Evolutionary conservation across 2,888 invertebrate species (phyloP).

Genomic region (Drosophila limbata): DNA sequence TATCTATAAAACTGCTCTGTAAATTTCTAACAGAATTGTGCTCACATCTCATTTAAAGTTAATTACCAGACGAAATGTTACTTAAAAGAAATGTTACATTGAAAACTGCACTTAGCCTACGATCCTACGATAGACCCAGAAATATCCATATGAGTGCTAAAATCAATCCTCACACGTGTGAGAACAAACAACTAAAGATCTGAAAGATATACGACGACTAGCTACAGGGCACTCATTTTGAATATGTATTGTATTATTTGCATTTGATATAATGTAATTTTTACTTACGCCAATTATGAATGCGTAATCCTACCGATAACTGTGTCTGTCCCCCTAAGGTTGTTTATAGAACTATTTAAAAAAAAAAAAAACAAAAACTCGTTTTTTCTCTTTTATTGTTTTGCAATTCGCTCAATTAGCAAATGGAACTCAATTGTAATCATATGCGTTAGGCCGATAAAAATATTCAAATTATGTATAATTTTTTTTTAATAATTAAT

Average conservation of each 20-base stretch:
- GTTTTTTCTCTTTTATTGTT: constrained; percentile 16
- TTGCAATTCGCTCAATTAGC: constrained; percentile 50
- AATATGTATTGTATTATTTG: constrained; percentile 45
- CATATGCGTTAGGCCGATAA: constrained; percentile 29
- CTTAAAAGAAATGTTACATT: constrained; percentile 47
- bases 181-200: constrained; percentile 38
- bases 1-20: constrained; percentile 13
- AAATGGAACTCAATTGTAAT: constrained; percentile 47
- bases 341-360: constrained; percentile 53
- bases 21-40: constrained; percentile 80
- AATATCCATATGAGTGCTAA: constrained; percentile 37
- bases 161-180: constrained; percentile 32
- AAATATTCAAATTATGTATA: constrained; percentile 16
- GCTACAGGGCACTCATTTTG: constrained; percentile 51
- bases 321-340: constrained; percentile 74
- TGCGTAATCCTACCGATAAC: constrained; percentile 76
- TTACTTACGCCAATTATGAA: constrained; percentile 60
- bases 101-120: constrained; percentile 21
- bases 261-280: constrained; percentile 73
- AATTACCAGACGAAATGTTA: constrained; percentile 70
- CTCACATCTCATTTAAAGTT: constrained; percentile 41
- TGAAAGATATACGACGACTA: constrained; percentile 52
- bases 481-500: constrained; percentile 61
- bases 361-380: background rate
- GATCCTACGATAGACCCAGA: constrained; percentile 18